phyloP scores from a whole-genome alignment of 2,113 vertebrate species.

The Pomatorhinus ruficollis region DNA sequence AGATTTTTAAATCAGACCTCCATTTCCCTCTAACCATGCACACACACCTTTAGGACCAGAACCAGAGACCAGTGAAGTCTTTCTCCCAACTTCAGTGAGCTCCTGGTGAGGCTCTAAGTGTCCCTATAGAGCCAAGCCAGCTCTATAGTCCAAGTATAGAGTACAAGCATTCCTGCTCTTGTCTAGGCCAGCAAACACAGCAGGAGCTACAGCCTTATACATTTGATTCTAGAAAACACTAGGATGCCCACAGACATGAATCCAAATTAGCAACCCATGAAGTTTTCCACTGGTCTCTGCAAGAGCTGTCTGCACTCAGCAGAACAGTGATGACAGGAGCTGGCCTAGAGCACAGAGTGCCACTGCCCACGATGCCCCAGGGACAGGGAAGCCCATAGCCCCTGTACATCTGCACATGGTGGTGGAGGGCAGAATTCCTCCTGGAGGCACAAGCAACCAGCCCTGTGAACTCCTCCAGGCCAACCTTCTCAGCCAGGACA shows the following conservation, averaged over 20 bases:
- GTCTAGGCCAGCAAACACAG: background rate
- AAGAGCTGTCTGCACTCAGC: background rate
- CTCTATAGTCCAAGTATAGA: background rate
- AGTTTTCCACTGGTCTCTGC: background rate
- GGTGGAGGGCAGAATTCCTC: background rate
- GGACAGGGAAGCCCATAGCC: background rate
- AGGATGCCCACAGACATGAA: background rate
- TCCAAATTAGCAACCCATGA: background rate
- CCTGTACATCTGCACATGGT: background rate
- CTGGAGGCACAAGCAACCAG: background rate
- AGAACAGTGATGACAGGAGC: background rate
- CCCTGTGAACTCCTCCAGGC: background rate
- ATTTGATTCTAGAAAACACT: background rate
- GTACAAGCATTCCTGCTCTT: background rate
- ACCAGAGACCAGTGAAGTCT: background rate
- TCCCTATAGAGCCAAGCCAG: background rate
- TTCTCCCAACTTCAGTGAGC: background rate
- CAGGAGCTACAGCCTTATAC: background rate
- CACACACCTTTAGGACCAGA: background rate
- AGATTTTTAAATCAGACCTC: background rate
- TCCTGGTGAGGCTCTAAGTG: background rate
- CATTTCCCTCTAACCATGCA: slow-evolving; percentile 7
- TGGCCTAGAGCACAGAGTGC: background rate
- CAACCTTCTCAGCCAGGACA: background rate
- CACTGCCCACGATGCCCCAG: rapidly evolving